Evolutionary conservation across 2,797 vertebrate species (phyloP).

Genomic region (Enteromius argenteus): DNA sequence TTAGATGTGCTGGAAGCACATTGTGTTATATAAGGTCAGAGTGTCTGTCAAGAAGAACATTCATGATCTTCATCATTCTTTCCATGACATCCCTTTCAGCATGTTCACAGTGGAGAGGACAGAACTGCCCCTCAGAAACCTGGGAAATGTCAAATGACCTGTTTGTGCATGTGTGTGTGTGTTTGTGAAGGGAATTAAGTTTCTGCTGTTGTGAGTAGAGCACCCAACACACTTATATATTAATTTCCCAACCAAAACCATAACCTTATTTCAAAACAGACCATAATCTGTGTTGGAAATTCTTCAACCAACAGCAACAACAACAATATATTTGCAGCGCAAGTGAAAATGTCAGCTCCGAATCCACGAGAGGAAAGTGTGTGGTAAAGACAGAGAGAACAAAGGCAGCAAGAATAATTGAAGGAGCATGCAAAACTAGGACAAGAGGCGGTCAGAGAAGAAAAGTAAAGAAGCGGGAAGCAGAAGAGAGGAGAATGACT

Average conservation of each 20-base stretch:
- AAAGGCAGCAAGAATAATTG: background rate
- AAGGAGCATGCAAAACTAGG: slow-evolving; percentile 13
- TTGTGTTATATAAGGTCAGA: background rate
- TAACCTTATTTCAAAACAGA: background rate
- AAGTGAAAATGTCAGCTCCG: slow-evolving; percentile 5
- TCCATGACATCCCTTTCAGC: slow-evolving; percentile 3
- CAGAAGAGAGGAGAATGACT: slow-evolving; percentile 10
- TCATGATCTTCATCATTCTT: background rate
- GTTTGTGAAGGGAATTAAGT: background rate
- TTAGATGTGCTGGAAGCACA: background rate
- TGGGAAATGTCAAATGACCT: slow-evolving; percentile 16
- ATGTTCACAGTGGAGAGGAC: background rate
- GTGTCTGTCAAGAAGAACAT: slow-evolving; percentile 7
- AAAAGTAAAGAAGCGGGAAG: background rate
- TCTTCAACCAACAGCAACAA: background rate
- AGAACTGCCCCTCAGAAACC: slow-evolving; percentile 7
- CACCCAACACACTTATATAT: background rate
- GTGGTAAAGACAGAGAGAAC: background rate
- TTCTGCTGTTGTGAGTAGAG: background rate
- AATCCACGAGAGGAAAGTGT: background rate
- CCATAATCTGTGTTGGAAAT: background rate
- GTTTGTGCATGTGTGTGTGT: background rate
- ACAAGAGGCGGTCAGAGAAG: slow-evolving; percentile 12
- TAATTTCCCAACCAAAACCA: background rate
- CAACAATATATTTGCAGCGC: background rate